A percentile compares a stretch with the other conserved stretches of the same genome.
Evolutionary conservation across 2,888 invertebrate genomes (phyloP).

Genomic region (Lasioglossum lativentre): DNA sequence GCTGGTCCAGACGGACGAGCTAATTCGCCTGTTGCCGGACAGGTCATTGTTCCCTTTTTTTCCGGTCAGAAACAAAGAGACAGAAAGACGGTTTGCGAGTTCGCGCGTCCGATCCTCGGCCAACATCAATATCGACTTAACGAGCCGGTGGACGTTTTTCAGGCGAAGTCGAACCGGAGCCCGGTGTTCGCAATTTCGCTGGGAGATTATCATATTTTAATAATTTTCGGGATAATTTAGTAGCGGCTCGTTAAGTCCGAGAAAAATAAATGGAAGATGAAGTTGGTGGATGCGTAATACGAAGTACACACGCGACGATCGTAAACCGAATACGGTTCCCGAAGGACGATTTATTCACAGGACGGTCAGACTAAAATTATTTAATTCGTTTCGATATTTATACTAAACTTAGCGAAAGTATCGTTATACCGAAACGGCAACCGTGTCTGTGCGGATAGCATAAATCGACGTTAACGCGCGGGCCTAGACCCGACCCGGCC

Average conservation of each 20-base stretch:
- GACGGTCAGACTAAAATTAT: too few relatives aligned
- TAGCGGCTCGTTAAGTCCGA: not conserved
- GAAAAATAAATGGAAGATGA: slow-evolving; percentile 31
- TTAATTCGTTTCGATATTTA: too few relatives aligned
- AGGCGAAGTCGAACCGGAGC: slow-evolving; percentile 24
- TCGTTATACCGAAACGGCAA: too few relatives aligned
- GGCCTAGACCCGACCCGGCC: not conserved
- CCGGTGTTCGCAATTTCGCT: slow-evolving; percentile 24
- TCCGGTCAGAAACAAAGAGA: not conserved
- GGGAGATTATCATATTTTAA: slow-evolving; percentile 50
- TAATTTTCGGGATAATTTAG: slow-evolving; percentile 46
- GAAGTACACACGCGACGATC: slow-evolving; percentile 39
- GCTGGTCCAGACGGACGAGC: not conserved
- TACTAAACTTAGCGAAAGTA: too few relatives aligned
- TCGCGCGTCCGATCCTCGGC: slow-evolving; percentile 17
- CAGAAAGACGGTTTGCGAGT: not conserved
- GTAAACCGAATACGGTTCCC: slow-evolving; percentile 19
- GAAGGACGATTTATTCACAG: too few relatives aligned
- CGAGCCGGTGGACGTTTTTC: slow-evolving; percentile 35
- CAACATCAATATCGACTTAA: slow-evolving; percentile 47
- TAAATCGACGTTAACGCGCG: too few relatives aligned
- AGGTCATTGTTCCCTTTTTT: not conserved
- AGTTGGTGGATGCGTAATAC: slow-evolving; percentile 33
- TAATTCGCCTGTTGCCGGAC: not conserved
- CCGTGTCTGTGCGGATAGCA: too few relatives aligned